A percentile compares a stretch with the other conserved stretches of the same genome.
Evolutionary conservation across 2,113 vertebrate genomes (phyloP).

Genomic region (Himantopus leucocephalus): DNA sequence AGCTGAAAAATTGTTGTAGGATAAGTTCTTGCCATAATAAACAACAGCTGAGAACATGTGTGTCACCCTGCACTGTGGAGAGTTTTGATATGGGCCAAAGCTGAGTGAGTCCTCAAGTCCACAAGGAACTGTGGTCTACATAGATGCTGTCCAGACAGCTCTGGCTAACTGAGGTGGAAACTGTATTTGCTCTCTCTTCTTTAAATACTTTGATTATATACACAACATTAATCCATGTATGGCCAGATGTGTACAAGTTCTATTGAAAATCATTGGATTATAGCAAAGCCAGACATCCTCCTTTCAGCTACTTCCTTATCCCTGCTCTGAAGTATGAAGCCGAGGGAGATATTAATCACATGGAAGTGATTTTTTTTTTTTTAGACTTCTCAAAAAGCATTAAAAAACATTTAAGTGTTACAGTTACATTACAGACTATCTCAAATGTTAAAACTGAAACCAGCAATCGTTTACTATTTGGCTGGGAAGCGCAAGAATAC

Average conservation of each 20-base stretch:
- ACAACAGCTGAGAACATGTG: background rate
- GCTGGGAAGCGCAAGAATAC: background rate
- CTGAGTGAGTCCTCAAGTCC: background rate
- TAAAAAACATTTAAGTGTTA: background rate
- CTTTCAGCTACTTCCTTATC: background rate
- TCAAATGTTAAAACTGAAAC: background rate
- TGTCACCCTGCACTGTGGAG: background rate
- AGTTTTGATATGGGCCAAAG: background rate
- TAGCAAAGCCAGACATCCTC: background rate
- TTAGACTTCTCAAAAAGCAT: background rate
- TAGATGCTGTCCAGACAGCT: background rate
- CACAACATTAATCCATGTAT: background rate
- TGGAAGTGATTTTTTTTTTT: background rate
- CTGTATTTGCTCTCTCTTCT: background rate
- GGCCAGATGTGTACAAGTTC: background rate
- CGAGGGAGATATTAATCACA: background rate
- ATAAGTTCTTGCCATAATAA: background rate
- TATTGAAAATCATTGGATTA: background rate
- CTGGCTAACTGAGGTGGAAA: background rate
- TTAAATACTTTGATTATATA: background rate
- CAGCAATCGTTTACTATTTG: background rate
- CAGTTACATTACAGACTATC: background rate
- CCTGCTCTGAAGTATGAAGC: background rate
- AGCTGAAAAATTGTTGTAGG: background rate
- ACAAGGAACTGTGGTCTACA: background rate